Evolutionary conservation across 2,797 vertebrate genomes (phyloP).

Genomic region (Sebastes baramenuke): DNA sequence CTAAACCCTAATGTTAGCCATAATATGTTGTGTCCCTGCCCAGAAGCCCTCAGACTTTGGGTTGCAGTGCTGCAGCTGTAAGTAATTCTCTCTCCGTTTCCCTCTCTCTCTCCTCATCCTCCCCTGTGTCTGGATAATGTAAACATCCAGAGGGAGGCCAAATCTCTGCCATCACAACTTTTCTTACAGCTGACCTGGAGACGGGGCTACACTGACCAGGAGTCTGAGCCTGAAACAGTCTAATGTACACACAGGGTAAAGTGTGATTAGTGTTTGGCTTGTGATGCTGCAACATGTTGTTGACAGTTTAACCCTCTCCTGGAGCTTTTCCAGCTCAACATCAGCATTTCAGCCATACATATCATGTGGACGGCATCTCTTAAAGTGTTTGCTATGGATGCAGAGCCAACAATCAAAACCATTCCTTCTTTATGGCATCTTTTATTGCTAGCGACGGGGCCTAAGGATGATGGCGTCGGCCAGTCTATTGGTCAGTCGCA

Average conservation of each 20-base stretch:
- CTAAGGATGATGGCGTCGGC: not conserved
- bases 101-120: constrained; percentile 30
- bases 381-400: not conserved
- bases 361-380: not conserved
- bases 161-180: constrained; percentile 37
- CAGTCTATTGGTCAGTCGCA: not conserved
- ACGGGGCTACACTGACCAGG: not conserved
- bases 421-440: not conserved
- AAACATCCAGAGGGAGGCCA: constrained; percentile 57
- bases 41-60: constrained; percentile 28
- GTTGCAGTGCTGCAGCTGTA: constrained; percentile 53
- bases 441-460: not conserved
- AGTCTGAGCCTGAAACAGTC: not conserved
- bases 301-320: constrained; percentile 1
- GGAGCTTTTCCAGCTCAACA: not conserved
- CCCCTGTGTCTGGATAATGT: constrained; percentile 64
- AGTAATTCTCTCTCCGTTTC: constrained; percentile 39
- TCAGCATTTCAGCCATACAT: not conserved
- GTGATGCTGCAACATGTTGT: constrained; percentile 2
- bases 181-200: constrained; percentile 42
- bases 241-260: not conserved
- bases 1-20: constrained; percentile 24
- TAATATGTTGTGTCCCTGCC: constrained; percentile 32
- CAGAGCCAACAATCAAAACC: not conserved
- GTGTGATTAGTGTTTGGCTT: constrained; percentile 22